phyloP scores from a whole-genome alignment of 2,113 vertebrate genomes.

The Halichoerus grypus region DNA sequence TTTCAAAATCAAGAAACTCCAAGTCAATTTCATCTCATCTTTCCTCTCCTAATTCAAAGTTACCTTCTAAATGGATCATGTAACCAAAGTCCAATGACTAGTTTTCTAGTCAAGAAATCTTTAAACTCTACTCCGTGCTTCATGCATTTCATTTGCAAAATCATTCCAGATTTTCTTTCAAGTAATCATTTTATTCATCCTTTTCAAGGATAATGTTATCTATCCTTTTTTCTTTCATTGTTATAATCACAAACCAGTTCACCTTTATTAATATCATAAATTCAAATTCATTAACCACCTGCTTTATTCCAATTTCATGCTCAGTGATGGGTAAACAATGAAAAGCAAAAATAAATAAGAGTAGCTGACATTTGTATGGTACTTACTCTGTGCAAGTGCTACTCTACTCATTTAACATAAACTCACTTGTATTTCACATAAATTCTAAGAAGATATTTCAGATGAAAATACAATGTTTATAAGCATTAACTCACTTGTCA shows the following conservation, averaged over 20 bases:
- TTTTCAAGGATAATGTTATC: not conserved
- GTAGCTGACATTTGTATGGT: not conserved
- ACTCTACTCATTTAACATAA: not conserved
- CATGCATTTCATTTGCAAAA: not conserved
- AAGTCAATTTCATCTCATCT: not conserved
- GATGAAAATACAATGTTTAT: not conserved
- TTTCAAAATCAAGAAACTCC: not conserved
- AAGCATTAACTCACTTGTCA: not conserved
- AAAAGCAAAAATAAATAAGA: not conserved
- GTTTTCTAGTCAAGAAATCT: not conserved
- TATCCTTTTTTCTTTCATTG: not conserved
- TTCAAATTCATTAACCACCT: not conserved
- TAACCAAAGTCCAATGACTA: not conserved
- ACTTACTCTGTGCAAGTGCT: not conserved
- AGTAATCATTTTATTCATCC: not conserved
- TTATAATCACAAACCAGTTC: not conserved
- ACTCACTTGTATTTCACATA: not conserved
- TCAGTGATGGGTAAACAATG: not conserved
- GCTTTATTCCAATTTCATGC: no score
- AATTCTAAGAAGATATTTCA: not conserved
- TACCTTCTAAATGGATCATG: not conserved
- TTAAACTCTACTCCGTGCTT: not conserved
- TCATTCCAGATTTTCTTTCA: not conserved
- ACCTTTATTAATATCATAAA: not conserved
- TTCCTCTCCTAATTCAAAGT: not conserved